Conservation (phyloP, 2,888 invertebrate genomes). For the Tetanocera ferruginea region DNA sequence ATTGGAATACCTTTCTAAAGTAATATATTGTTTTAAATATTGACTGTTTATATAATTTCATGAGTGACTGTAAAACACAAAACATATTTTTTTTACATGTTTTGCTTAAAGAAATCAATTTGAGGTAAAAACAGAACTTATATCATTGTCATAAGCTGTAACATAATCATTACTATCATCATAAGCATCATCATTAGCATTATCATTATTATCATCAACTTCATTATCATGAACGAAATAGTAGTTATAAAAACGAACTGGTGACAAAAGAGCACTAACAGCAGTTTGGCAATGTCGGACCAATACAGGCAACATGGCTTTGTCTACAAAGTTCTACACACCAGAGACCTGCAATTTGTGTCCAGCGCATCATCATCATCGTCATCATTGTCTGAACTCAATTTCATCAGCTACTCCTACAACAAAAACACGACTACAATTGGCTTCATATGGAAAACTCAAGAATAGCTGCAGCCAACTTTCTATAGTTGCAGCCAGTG, state of each 20-base stretch:
- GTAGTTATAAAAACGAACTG: too few relatives aligned
- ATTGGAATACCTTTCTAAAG: too few relatives aligned
- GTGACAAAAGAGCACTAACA: too few relatives aligned
- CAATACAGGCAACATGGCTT: neutral
- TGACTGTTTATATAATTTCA: too few relatives aligned
- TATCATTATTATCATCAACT: neutral
- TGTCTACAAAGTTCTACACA: slow-evolving; percentile 39
- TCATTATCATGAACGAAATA: neutral
- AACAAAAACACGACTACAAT: slow-evolving; percentile 3
- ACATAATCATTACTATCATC: too few relatives aligned
- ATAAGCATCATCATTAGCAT: too few relatives aligned
- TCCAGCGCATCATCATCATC: neutral
- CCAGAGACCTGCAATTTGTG: slow-evolving; percentile 23
- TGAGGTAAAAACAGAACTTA: too few relatives aligned
- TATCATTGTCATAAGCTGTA: neutral
- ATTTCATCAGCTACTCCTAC: too few relatives aligned
- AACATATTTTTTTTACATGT: too few relatives aligned
- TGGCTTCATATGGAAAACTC: slow-evolving; percentile 8
- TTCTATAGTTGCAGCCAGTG: neutral
- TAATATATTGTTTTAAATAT: too few relatives aligned
- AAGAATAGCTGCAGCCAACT: neutral
- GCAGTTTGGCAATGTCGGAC: neutral
- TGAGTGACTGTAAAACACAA: too few relatives aligned
- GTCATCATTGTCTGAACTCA: neutral
- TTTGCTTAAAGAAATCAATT: too few relatives aligned